Evolutionary conservation across 2,113 vertebrate genomes (phyloP), one percentile per base, ranked within the genome.

Genomic region (Cyphomyrus discorhynchus): DNA sequence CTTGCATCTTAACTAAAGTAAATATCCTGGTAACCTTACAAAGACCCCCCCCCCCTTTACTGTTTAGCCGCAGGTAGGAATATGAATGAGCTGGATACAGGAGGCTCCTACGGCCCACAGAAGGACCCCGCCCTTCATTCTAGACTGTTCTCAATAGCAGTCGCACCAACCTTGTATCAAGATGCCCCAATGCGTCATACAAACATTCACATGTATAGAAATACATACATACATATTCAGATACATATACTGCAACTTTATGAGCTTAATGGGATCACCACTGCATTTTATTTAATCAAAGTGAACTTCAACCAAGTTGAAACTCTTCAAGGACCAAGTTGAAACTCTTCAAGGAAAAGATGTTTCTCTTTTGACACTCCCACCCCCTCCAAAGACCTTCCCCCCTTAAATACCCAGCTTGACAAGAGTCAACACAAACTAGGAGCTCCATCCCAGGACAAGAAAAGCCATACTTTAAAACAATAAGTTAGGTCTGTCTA

Each of bases 271-370:
- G 50, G 21, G 27, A 39, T 50, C 47, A 8, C 52, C 39, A 10
- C 74, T 86, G 21, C 42, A 24, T 86, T 85, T 39, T 85, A 10
- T 84, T 50, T 47, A 58, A 62, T 46, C 53, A 31, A 86, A 89
- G 89, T 50, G 21, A n/a, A n/a, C n/a, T n/a, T n/a, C n/a, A n/a
- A n/a, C n/a, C n/a, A n/a, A n/a, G n/a, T n/a, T n/a, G n/a, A 46
- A 83, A 35, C 56, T 52, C 87, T 85, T 70, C 42, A 3, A 70
- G n/a, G 88, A 89, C n/a, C n/a, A n/a, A n/a, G n/a, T n/a, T n/a
- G n/a, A 46, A 83, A 35, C 56, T 52, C 87, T 85, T 70, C 42
- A 3, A 70, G n/a, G 88, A 89, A 47, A 21, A 53, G 52, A 45
- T 11, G 35, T 66, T 74, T 80, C 35, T 90, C 70, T 11, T 85